Percentiles rank a stretch among this genome's conserved stretches.
These are phyloP conservation scores for Galleria mellonella DNA, from an alignment of 1,140 invertebrate genomes.

Conservation along the genomic window DNA sequence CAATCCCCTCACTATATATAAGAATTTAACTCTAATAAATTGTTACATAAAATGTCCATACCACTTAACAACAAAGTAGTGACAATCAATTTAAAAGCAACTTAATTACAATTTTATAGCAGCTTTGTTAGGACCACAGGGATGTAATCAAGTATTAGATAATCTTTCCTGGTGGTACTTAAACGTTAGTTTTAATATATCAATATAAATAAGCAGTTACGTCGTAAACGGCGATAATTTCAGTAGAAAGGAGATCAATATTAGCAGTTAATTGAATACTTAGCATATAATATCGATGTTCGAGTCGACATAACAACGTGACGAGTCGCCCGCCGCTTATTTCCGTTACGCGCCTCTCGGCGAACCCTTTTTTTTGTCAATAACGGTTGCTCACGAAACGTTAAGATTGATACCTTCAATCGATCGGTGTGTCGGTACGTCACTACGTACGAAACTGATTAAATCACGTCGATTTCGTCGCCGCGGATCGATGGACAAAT, in stretches of 20 bases:
- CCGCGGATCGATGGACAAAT: slow-evolving; percentile 24
- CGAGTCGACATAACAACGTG: slow-evolving; percentile 59
- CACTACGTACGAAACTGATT: slow-evolving; percentile 57
- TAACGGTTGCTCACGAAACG: slow-evolving; percentile 65
- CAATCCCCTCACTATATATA: no score
- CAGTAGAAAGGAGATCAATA: slow-evolving; percentile 37
- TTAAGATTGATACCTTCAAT: slow-evolving; percentile 67
- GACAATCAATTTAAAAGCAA: slow-evolving; percentile 8
- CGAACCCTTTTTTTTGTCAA: slow-evolving; percentile 66
- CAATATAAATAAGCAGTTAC: slow-evolving; percentile 22
- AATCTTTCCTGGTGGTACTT: slow-evolving; percentile 6
- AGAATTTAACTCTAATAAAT: no score
- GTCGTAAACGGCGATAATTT: slow-evolving; percentile 34
- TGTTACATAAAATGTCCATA: neutral
- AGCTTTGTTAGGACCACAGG: slow-evolving; percentile 6
- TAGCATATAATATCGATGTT: slow-evolving; percentile 57
- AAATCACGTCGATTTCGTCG: slow-evolving; percentile 65
- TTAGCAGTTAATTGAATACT: slow-evolving; percentile 59
- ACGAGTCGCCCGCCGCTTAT: slow-evolving; percentile 56
- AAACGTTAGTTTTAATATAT: slow-evolving; percentile 16
- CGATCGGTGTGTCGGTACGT: slow-evolving; percentile 56
- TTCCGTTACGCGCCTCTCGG: slow-evolving; percentile 67
- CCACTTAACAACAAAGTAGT: slow-evolving; percentile 8
- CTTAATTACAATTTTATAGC: slow-evolving; percentile 9
- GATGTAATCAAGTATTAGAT: slow-evolving; percentile 8